These are phyloP conservation scores for Sturnus vulgaris DNA, from an alignment of 2,113 vertebrate species.

Conservation along the genomic window DNA sequence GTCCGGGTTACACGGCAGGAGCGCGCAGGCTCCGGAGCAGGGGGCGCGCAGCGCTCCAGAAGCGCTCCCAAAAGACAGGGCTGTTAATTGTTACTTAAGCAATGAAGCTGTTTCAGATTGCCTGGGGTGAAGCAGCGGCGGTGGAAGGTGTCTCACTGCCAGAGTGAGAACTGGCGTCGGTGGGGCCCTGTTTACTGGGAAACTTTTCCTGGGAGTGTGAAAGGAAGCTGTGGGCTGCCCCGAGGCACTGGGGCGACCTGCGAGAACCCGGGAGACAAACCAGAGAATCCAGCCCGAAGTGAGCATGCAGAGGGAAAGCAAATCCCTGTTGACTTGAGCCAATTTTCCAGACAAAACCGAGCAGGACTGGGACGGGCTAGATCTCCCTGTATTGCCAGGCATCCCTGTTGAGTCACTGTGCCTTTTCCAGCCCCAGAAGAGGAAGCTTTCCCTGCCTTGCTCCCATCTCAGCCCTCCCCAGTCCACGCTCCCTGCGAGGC, in stretches of 20 bases:
- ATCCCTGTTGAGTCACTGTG: fast-evolving
- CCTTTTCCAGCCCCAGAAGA: background rate
- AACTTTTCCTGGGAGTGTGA: background rate
- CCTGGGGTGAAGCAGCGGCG: background rate
- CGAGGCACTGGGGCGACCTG: background rate
- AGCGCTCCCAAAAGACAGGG: constrained; percentile 15
- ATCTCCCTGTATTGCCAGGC: no score
- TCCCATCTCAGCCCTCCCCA: background rate
- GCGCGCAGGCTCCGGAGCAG: background rate
- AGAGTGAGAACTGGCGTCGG: background rate
- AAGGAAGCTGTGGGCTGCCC: background rate
- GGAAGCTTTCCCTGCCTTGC: background rate
- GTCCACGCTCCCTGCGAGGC: fast-evolving
- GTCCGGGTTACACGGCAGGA: fast-evolving
- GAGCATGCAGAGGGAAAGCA: background rate
- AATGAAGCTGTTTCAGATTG: constrained; percentile 44
- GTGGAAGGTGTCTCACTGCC: background rate
- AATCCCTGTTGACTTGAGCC: background rate
- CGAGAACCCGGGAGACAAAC: background rate
- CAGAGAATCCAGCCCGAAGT: background rate
- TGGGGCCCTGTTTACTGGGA: background rate
- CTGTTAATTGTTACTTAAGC: constrained; percentile 63
- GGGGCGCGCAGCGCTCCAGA: background rate
- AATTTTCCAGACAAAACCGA: background rate
- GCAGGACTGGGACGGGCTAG: background rate